Base-by-base conservation (phyloP, 2,113 vertebrate species). In the Myxocyprinus asiaticus region DNA sequence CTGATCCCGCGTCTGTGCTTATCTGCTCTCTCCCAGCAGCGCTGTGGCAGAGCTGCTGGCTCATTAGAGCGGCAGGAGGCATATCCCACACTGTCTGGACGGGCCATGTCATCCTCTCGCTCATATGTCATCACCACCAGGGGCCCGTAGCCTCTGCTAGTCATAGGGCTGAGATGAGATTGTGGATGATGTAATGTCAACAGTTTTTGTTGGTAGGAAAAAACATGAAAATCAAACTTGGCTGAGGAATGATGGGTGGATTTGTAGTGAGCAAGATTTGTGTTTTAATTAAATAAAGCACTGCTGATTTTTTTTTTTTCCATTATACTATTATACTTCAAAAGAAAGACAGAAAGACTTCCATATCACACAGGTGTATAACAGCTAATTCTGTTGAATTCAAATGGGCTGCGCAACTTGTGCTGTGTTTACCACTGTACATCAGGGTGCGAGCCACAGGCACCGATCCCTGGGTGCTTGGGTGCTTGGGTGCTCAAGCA, bases 1-100 rank as follows among this genome's bases (percentile, higher is more conserved):
- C 85, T 84, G 42, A 82, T 88, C 85, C 81, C 82, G 69, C 15
- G 88, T 90, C 88, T 85, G 82, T 87, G 87, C 91, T 92, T 93
- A 93, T 93, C 92, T 90, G 81, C 84, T 85, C 85, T 87, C 84
- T 80, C 90, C 88, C 91, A 93, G 92, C 90, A 91, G 88, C 88
- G 82, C 86, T 75, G 88, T 91, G 89, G 90, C 92, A 90, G 82
- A 88, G 88, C 90, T 87, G 86, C 85, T 90, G 88, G 91, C 89
- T 91, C 91, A 92, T 93, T 91, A 92, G 48, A 88, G 85, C 86
- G 89, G 82, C 67, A 85, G 86, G 86, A 85, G 88, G 86, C 81
- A 79, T 85, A 88, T 89, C 86, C 89, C 88, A 90, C 88, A 75
- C 22, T 65, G 66, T 59, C 75, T 15, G 22, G 55, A 7, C 22